Conservation (phyloP, 2,113 vertebrate species). For the Hyla sarda region DNA sequence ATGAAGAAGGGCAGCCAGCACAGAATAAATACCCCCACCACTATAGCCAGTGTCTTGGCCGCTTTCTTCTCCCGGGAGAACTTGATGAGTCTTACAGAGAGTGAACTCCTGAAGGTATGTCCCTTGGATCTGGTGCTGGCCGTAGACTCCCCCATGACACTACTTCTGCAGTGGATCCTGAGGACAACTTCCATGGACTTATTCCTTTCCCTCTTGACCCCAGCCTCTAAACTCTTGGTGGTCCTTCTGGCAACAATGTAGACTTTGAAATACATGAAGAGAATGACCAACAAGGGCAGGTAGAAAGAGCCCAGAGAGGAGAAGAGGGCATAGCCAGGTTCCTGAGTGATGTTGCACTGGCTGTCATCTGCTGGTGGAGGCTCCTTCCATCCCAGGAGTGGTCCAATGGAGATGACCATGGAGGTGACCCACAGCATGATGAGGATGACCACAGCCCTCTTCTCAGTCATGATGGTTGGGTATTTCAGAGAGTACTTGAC, state of each 20-base stretch:
- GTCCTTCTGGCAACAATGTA: conserved; percentile 95
- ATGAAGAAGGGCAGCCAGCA: conserved; percentile 99
- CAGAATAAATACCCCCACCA: conserved; percentile 96
- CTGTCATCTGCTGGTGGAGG: conserved; percentile 86
- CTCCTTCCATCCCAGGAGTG: conserved; percentile 97
- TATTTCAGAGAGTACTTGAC: conserved; percentile 96
- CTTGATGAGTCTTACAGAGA: conserved; percentile 93
- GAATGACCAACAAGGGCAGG: conserved; percentile 91
- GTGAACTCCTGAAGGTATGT: conserved; percentile 89
- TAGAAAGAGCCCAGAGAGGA: conserved; percentile 98
- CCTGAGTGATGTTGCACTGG: conserved; percentile 93
- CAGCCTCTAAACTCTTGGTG: conserved; percentile 91
- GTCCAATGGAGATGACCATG: conserved; percentile 93
- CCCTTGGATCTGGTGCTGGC: conserved; percentile 75
- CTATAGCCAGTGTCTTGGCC: conserved; percentile 96
- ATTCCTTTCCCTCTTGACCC: conserved; percentile 90
- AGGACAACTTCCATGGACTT: conserved; percentile 95
- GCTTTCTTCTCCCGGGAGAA: conserved; percentile 98
- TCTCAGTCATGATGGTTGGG: conserved; percentile 95
- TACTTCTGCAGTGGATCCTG: conserved; percentile 91
- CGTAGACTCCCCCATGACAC: conserved; percentile 77
- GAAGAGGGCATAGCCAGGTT: conserved; percentile 95
- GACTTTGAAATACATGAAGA: conserved; percentile 96
- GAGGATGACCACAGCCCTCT: conserved; percentile 86
- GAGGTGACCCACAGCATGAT: conserved; percentile 90